A percentile compares a stretch with the other conserved stretches of the same genome.
These are phyloP conservation scores for Sisyra nigra DNA, from an alignment of 2,888 invertebrate genomes.

Conservation along the genomic window DNA sequence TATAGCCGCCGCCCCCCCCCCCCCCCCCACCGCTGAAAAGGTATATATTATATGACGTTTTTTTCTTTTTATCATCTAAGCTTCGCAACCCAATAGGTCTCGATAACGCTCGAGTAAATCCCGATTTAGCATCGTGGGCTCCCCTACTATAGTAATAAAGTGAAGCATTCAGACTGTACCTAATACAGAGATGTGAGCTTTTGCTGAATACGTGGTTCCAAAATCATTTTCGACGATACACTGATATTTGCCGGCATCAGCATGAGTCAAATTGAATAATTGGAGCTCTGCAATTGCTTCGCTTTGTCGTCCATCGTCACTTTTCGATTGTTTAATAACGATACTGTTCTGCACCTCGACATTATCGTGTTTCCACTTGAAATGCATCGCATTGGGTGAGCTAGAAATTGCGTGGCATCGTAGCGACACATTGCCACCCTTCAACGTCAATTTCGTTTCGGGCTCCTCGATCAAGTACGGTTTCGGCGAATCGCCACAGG, in stretches of 20 bases:
- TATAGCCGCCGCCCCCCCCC: no score
- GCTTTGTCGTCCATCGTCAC: conserved; percentile 38
- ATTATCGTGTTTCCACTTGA: conserved; percentile 83
- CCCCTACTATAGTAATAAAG: no score
- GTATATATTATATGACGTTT: no score
- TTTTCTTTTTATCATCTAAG: no score
- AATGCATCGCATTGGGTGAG: conserved; percentile 55
- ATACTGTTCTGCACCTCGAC: conserved; percentile 32
- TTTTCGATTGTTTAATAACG: conserved; percentile 30
- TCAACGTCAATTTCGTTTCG: conserved; percentile 64
- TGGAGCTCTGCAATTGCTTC: conserved; percentile 56
- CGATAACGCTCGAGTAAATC: no score
- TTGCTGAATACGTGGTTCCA: conserved; percentile 77
- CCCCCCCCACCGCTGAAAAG: no score
- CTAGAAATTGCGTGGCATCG: conserved; percentile 70
- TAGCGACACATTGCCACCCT: conserved; percentile 70
- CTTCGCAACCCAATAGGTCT: no score
- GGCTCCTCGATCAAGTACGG: conserved; percentile 75
- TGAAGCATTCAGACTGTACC: conserved; percentile 30
- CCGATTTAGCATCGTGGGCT: no score
- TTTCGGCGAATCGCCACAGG: conserved; percentile 63
- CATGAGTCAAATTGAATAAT: conserved; percentile 58
- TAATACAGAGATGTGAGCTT: conserved; percentile 72
- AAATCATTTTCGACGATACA: conserved; percentile 81
- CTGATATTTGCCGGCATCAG: conserved; percentile 79